Evolutionary conservation across 2,113 vertebrate species (phyloP), one percentile per base, ranked within the genome.

Genomic region (Tricholaema leucomelas): DNA sequence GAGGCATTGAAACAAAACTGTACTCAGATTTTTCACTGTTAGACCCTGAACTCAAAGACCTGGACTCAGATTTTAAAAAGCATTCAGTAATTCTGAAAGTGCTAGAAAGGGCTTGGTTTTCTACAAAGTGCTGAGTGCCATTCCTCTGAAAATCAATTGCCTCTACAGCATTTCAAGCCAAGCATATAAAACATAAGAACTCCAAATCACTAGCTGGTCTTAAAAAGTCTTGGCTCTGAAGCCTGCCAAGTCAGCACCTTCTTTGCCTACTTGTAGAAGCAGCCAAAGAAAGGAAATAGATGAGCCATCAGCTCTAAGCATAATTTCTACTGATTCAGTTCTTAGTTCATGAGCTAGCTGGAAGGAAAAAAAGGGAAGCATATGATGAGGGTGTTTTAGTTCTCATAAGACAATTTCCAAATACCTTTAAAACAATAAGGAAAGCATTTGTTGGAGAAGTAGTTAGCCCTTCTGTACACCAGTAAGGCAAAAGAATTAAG

Each of bases 201-300:
- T 93, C 85, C 95, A 92, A 93, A 96, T 94, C 93, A 92, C 91
- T 96, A 88, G 69, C 23, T 86, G 94, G 91, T 94, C 95, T 96
- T 95, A 87, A 96, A 96, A 93, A 91, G 93, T 91, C 92, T 94
- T 96, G 95, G 93, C 96, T 94, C 89, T 54, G 80, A 94, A 94
- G 65, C 44, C 59, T 93, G 94, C 81, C 71, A 91, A 93, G 88
- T 96, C 93, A 96, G 94, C 94, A 97, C 81, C 84, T 95, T 96
- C 90, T 85, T 93, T 94, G 90, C 91, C 89, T 85, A 78, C 91
- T 93, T 91, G 85, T 92, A 88, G 92, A 93, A 87, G 91, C 88
- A 89, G 87, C 90, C 91, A 95, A 87, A 92, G 92, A 97, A 91
- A 75, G 70, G 48, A 91, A 91, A 96, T 96, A 94, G 87, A 95